phyloP scores from a whole-genome alignment of 2,888 invertebrate genomes.

The Heliconius cydno region DNA sequence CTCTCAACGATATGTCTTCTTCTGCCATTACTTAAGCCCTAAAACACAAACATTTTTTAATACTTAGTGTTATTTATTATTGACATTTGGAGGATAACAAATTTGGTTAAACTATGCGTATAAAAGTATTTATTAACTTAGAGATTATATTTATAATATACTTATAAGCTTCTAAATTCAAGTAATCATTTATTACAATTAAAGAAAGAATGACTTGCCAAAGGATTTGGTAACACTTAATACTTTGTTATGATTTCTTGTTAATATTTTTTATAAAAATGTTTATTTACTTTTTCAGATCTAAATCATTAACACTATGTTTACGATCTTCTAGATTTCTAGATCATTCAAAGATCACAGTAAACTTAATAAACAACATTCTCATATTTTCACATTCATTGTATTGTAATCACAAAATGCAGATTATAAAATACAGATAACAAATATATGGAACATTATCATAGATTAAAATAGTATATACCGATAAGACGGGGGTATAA shows the following conservation, averaged over 20 bases:
- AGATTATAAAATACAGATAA: slow-evolving; percentile 21
- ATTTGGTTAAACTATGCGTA: neutral
- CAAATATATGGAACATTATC: neutral
- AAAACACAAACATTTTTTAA: slow-evolving; percentile 41
- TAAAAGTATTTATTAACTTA: neutral
- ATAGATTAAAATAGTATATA: neutral
- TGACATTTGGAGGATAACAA: neutral
- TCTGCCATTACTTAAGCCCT: slow-evolving; percentile 64
- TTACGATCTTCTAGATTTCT: slow-evolving; percentile 23
- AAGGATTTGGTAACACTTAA: slow-evolving; percentile 2
- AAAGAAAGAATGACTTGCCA: slow-evolving; percentile 41
- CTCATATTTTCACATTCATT: slow-evolving; percentile 13
- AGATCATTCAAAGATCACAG: slow-evolving; percentile 16
- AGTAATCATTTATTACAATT: neutral
- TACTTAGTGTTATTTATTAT: slow-evolving; percentile 5
- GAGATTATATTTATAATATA: neutral
- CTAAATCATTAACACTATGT: slow-evolving; percentile 10
- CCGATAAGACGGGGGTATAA: neutral
- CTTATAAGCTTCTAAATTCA: neutral
- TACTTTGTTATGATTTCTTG: slow-evolving; percentile 44
- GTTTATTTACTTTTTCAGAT: slow-evolving; percentile 7
- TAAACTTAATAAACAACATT: slow-evolving; percentile 13
- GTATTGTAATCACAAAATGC: slow-evolving; percentile 9
- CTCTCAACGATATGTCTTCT: slow-evolving; percentile 78
- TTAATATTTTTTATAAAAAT: neutral